Conservation (phyloP, 2,113 vertebrate species). For the Siphamia tubifer region DNA sequence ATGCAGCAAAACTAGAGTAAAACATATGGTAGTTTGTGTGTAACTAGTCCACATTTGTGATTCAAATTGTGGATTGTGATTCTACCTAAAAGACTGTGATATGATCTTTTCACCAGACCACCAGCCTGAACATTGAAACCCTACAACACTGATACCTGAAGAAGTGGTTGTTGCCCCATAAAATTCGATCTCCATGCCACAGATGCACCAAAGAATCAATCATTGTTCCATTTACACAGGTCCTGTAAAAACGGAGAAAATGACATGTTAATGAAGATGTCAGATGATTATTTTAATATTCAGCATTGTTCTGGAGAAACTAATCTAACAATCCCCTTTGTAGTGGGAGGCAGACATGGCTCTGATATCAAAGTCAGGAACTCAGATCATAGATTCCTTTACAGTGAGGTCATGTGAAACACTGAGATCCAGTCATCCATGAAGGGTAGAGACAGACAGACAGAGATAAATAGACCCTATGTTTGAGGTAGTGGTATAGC, state of each 20-base stretch:
- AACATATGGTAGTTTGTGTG: too few species aligned
- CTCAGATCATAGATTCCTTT: slow-evolving; percentile 50
- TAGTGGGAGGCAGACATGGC: slow-evolving; percentile 9
- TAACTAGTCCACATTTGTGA: too few species aligned
- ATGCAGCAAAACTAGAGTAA: too few species aligned
- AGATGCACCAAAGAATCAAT: slow-evolving; percentile 86
- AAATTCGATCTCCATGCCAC: slow-evolving; percentile 96
- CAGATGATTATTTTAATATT: background rate
- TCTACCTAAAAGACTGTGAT: too few species aligned
- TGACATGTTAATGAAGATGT: background rate
- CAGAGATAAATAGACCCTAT: background rate
- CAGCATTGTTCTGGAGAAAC: background rate
- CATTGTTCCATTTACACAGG: slow-evolving; percentile 92
- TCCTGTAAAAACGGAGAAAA: slow-evolving; percentile 75
- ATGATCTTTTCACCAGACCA: too few species aligned
- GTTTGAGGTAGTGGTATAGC: background rate
- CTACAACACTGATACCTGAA: slow-evolving; percentile 91
- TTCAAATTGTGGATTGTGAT: too few species aligned
- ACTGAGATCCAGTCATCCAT: slow-evolving; percentile 39
- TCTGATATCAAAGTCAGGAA: slow-evolving; percentile 53
- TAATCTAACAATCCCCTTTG: slow-evolving; percentile 10
- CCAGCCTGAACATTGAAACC: background rate
- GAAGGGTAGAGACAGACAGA: slow-evolving; percentile 8
- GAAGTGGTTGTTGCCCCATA: slow-evolving; percentile 99
- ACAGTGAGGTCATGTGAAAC: slow-evolving; percentile 65